Evolutionary conservation across 2,113 vertebrate species (phyloP).

Genomic region (Odocoileus virginianus): DNA sequence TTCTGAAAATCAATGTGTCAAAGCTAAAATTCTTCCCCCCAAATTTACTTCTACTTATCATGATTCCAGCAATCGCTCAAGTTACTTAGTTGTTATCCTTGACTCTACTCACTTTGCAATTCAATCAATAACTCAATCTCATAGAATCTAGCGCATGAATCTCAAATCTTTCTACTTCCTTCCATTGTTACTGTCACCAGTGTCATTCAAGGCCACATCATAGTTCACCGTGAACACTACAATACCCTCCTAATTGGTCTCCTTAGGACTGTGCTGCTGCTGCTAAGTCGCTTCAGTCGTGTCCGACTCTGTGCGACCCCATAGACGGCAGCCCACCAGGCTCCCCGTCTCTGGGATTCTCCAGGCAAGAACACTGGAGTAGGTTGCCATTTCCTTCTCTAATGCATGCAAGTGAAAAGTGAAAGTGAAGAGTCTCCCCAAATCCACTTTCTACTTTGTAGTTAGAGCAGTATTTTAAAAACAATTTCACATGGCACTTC

Average conservation of each 20-base stretch:
- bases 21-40: not conserved
- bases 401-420: too few species aligned
- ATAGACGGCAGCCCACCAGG: too few species aligned
- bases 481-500: not conserved
- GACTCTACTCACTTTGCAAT: not conserved
- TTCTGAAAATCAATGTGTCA: not conserved
- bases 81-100: not conserved
- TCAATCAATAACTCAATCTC: not conserved
- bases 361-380: too few species aligned
- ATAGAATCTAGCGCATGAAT: not conserved
- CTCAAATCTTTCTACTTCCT: not conserved
- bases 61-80: not conserved
- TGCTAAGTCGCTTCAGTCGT: too few species aligned
- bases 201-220: not conserved
- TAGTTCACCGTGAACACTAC: not conserved
- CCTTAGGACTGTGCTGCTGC: not conserved
- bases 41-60: not conserved
- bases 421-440: not conserved
- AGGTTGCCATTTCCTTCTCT: too few species aligned
- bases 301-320: too few species aligned
- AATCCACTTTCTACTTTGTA: not conserved
- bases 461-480: slow-evolving; percentile 2
- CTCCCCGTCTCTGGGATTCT: too few species aligned
- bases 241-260: not conserved
- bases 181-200: not conserved